phyloP scores from a whole-genome alignment of 35 echinoderm and acorn worm species.

The Apostichopus californicus region DNA sequence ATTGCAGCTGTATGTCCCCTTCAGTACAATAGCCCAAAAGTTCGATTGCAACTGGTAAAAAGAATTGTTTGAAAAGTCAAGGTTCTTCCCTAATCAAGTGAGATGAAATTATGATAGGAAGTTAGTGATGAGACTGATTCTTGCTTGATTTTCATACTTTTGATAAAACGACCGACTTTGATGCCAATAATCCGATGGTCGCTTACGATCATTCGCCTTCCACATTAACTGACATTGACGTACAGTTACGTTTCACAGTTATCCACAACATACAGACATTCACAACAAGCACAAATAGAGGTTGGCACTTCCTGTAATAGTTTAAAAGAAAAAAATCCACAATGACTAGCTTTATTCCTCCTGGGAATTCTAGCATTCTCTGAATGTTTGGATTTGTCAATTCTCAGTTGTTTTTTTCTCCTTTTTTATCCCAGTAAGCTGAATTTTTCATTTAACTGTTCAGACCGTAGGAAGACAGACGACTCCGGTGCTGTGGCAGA shows the following conservation, averaged over 20 bases:
- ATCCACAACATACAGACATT: constrained; percentile 18
- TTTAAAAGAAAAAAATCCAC: not conserved
- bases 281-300: not conserved
- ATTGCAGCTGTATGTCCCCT: too few species aligned
- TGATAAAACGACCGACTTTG: not conserved
- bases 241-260: not conserved
- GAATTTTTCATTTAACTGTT: not conserved
- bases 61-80: too few species aligned
- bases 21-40: too few species aligned
- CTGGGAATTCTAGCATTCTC: not conserved
- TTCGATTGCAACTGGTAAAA: too few species aligned
- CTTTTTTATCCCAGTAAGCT: not conserved
- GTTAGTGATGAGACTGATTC: too few species aligned
- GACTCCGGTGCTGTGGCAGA: not conserved
- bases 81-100: too few species aligned
- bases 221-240: not conserved
- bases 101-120: too few species aligned
- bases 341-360: not conserved
- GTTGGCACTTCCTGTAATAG: constrained; percentile 1
- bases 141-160: not conserved
- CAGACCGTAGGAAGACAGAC: not conserved
- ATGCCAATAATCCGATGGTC: not conserved
- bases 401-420: not conserved
- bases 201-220: not conserved
- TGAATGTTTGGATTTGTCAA: not conserved